These are phyloP conservation scores for Desmodus rotundus DNA, from an alignment of 2,113 vertebrate species.

Conservation along the genomic window DNA sequence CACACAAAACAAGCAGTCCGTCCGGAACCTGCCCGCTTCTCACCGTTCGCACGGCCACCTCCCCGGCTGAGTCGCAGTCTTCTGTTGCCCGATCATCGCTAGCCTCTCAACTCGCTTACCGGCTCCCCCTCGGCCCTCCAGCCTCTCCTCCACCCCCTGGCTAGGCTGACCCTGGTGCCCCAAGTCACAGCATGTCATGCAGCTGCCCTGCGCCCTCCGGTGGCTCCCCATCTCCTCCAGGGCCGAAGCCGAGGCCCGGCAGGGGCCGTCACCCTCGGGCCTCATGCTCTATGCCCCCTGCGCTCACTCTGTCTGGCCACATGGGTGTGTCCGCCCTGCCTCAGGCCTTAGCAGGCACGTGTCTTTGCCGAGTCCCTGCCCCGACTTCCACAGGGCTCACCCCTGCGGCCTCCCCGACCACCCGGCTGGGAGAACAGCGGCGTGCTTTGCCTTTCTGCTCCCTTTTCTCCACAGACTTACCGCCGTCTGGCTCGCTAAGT, in stretches of 20 bases:
- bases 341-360: background rate
- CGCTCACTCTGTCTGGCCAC: background rate
- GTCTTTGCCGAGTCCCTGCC: background rate
- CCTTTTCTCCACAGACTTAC: background rate
- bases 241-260: background rate
- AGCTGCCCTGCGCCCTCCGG: background rate
- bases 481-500: background rate
- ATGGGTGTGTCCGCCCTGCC: background rate
- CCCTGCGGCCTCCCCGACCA: background rate
- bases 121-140: background rate
- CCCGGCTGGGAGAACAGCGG: background rate
- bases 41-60: background rate
- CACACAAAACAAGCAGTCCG: fast-evolving
- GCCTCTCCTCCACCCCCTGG: background rate
- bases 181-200: fast-evolving
- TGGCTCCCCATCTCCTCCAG: background rate
- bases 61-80: background rate
- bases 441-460: background rate
- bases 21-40: background rate
- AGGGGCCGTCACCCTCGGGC: background rate
- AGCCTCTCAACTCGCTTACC: background rate
- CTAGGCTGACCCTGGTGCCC: no score
- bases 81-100: background rate
- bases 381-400: background rate
- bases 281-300: background rate